A percentile compares a stretch with the other conserved stretches of the same genome.
Evolutionary conservation across 1,140 invertebrate species (phyloP).

Genomic region (Euwallacea similis): DNA sequence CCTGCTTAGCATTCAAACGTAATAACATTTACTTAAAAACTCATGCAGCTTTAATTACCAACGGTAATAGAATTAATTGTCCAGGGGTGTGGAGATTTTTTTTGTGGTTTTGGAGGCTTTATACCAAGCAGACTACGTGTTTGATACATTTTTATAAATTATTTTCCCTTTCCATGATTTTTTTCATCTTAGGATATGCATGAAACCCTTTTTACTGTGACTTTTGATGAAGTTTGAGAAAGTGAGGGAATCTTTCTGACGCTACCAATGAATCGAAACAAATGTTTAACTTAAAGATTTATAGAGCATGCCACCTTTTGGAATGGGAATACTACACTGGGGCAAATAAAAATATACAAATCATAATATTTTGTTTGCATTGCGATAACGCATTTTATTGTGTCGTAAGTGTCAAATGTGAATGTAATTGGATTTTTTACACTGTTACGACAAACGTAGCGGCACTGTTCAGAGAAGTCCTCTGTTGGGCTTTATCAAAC

Average conservation of each 20-base stretch:
- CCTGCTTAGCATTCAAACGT: conserved; percentile 8
- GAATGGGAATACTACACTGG: conserved; percentile 5
- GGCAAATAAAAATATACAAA: conserved; percentile 32
- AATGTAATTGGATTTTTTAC: conserved; percentile 12
- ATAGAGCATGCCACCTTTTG: conserved; percentile 23
- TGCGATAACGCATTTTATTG: conserved; percentile 27
- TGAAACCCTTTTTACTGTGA: too few species aligned
- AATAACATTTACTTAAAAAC: conserved; percentile 17
- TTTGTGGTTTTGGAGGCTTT: too few species aligned
- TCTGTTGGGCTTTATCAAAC: not conserved
- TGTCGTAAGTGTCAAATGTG: conserved; percentile 16
- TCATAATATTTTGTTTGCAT: conserved; percentile 31
- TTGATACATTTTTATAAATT: too few species aligned
- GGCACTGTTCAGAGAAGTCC: conserved; percentile 11
- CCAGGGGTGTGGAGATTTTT: too few species aligned
- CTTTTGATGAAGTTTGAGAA: not conserved
- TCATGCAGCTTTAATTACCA: not conserved
- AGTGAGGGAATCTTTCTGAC: not conserved
- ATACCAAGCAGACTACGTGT: too few species aligned
- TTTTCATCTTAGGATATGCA: too few species aligned
- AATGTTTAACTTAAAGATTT: conserved; percentile 28
- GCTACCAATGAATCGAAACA: conserved; percentile 14
- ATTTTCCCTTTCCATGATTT: too few species aligned
- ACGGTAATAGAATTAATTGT: not conserved
- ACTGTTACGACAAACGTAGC: conserved; percentile 4